These are phyloP conservation scores for Oryctes rhinoceros DNA, from an alignment of 1,140 invertebrate species.

Conservation along the genomic window DNA sequence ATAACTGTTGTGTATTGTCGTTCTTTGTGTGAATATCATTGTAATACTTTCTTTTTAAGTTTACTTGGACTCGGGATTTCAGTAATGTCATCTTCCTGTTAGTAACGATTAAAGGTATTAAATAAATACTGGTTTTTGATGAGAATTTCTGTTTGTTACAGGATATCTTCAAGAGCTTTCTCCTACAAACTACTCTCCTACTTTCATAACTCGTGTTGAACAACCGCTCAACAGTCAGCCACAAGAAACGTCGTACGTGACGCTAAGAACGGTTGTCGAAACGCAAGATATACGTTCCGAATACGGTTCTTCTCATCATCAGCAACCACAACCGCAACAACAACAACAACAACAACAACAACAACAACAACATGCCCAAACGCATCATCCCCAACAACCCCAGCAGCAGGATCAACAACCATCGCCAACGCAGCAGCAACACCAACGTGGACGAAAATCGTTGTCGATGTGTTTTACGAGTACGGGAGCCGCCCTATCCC, in stretches of 20 bases:
- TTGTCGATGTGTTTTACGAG: conserved; percentile 83
- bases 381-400: conserved; percentile 59
- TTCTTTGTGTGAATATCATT: no score
- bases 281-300: conserved; percentile 62
- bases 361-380: conserved; percentile 49
- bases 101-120: no score
- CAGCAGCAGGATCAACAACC: conserved; percentile 56
- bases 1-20: no score
- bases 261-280: conserved; percentile 70
- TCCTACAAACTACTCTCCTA: conserved; percentile 57
- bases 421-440: conserved; percentile 57
- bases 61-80: no score
- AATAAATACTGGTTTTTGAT: no score
- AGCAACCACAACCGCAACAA: background rate
- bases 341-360: no score
- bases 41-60: no score
- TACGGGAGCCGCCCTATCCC: conserved; percentile 78
- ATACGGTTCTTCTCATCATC: conserved; percentile 45
- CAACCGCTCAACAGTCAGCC: conserved; percentile 49
- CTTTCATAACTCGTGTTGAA: conserved; percentile 58
- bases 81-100: no score
- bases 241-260: conserved; percentile 70
- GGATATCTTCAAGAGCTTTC: conserved; percentile 63
- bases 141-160: conserved; percentile 54
- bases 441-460: conserved; percentile 70